phyloP scores from a whole-genome alignment of 1,140 invertebrate species.

The Dendroctonus valens region DNA sequence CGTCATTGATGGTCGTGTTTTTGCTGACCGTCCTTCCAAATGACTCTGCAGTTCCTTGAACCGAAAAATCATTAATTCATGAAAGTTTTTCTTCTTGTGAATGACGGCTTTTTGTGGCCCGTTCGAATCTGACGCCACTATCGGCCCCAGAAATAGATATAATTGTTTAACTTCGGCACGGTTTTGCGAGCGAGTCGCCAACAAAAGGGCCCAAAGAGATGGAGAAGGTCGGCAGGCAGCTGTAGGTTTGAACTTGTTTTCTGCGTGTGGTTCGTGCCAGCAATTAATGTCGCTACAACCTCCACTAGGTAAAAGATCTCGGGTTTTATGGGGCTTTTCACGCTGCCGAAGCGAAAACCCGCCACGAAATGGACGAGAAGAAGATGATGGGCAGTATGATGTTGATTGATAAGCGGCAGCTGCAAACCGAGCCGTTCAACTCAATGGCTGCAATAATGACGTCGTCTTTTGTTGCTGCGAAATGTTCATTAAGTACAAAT shows the following conservation, averaged over 20 bases:
- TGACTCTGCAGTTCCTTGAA: constrained; percentile 1
- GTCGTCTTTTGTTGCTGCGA: not conserved
- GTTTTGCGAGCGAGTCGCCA: no score
- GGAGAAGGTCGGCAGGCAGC: not conserved
- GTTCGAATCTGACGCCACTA: no score
- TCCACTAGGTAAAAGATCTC: not conserved
- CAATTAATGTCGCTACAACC: not conserved
- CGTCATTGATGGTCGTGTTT: constrained; percentile 4
- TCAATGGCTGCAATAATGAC: not conserved
- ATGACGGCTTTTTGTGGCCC: no score
- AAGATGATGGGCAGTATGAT: not conserved
- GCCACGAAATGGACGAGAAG: constrained; percentile 2
- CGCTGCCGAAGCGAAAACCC: not conserved
- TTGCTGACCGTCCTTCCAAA: not conserved
- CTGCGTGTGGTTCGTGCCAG: not conserved
- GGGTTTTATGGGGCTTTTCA: not conserved
- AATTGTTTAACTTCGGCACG: no score
- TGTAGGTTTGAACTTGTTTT: not conserved
- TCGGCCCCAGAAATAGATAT: no score
- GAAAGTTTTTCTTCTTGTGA: not conserved
- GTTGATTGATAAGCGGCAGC: not conserved
- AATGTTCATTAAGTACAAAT: not conserved
- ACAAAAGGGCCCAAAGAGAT: no score
- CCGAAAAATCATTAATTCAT: constrained; percentile 1
- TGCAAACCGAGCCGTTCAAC: constrained; percentile 5